These are phyloP conservation scores for Chaunax sp. DNA, from an alignment of 2,797 vertebrate species.

Conservation along the genomic window DNA sequence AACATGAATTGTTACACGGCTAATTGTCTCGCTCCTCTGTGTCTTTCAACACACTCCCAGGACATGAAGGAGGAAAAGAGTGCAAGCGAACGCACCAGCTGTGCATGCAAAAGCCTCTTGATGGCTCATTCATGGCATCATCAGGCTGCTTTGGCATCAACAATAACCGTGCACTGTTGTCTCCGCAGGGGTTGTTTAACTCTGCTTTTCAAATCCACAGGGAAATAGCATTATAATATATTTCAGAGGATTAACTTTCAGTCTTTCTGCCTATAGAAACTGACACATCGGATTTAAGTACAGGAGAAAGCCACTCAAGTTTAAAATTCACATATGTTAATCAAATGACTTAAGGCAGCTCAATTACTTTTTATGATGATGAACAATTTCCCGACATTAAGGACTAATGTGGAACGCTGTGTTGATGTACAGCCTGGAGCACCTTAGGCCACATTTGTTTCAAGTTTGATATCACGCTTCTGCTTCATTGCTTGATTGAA, in stretches of 20 bases:
- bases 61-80: constrained; percentile 49
- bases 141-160: constrained; percentile 65
- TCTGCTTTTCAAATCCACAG: constrained; percentile 37
- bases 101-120: constrained; percentile 60
- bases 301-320: constrained; percentile 9
- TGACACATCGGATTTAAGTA: constrained; percentile 14
- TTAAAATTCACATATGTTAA: constrained; percentile 15
- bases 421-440: constrained; percentile 4
- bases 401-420: constrained; percentile 15
- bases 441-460: not conserved
- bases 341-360: constrained; percentile 13
- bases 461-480: not conserved
- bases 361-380: not conserved
- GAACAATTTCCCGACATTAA: constrained; percentile 16
- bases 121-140: constrained; percentile 70
- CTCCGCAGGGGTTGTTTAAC: constrained; percentile 38
- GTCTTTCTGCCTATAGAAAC: constrained; percentile 5
- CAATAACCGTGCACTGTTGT: constrained; percentile 51
- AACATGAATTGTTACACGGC: constrained; percentile 59
- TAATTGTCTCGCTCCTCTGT: constrained; percentile 76
- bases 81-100: constrained; percentile 50
- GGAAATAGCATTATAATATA: constrained; percentile 24
- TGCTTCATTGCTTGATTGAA: not conserved
- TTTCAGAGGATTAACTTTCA: constrained; percentile 12
- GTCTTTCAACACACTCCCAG: constrained; percentile 63